phyloP scores from a whole-genome alignment of 2,113 vertebrate genomes.

The Sylvia atricapilla region DNA sequence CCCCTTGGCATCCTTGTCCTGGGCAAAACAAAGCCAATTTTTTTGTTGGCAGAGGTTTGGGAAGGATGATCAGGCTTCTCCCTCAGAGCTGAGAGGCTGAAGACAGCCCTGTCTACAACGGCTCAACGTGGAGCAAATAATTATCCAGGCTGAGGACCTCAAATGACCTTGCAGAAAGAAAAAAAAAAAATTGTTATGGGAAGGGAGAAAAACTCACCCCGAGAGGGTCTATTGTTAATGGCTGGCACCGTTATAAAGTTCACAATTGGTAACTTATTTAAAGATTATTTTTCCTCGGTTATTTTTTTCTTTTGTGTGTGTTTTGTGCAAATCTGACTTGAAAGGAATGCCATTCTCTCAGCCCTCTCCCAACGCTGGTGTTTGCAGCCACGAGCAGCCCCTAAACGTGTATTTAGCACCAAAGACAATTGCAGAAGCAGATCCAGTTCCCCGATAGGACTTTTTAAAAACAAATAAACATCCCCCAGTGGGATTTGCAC shows the following conservation, averaged over 20 bases:
- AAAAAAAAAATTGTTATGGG: neutral
- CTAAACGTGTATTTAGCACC: neutral
- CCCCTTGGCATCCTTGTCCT: neutral
- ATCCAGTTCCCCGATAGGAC: neutral
- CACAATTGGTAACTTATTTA: neutral
- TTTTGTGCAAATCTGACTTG: neutral
- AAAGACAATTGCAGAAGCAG: neutral
- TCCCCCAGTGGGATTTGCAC: neutral
- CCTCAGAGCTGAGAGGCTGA: neutral
- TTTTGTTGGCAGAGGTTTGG: neutral
- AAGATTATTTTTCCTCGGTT: neutral
- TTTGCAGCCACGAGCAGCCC: neutral
- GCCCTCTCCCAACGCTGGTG: neutral
- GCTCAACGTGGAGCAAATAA: neutral
- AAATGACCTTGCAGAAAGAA: constrained; percentile 31
- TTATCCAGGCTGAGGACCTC: neutral
- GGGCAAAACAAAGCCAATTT: neutral
- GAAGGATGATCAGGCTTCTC: neutral
- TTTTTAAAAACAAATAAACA: neutral
- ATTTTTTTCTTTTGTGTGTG: neutral
- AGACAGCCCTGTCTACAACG: constrained; percentile 32
- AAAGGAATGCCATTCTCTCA: neutral
- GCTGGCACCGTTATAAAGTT: constrained; percentile 6
- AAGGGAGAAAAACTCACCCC: neutral
- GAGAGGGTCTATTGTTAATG: constrained; percentile 26